Base-by-base conservation (phyloP, 2,113 vertebrate species). In the Phrynosoma blainvillii region DNA sequence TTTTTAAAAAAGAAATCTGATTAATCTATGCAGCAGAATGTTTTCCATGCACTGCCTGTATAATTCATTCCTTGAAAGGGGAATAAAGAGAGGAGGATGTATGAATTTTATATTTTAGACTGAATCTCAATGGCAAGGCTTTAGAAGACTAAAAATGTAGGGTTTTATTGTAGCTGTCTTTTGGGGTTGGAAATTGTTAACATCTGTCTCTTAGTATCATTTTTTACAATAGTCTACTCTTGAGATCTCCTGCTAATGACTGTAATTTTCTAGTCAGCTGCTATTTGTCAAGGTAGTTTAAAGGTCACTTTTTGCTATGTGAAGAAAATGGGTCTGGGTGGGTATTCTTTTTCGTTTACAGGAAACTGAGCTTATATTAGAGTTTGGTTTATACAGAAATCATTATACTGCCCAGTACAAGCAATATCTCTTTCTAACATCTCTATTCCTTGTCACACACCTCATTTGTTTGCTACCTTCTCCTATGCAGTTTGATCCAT, bases 251-350 rank as follows among this genome's bases (percentile, higher is more conserved):
- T 94, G 89, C 88, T 97, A 97, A 97, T 97, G 95, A 97, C 95
- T 96, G 84, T 96, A 97, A 97, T 97, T 97, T 97, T 97, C 95
- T 94, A 96, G 94, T 97, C 96, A 97, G 95, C 93, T 96, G 95
- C 94, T 97, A 96, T 97, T 95, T 97, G 96, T 96, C 96, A 97
- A 96, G 95, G 96, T 97, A 97, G 93, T 96, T 96, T 97, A 96
- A 96, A 97, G 96, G 96, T 97, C 96, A 97, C 85, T 96, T 89
- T 95, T 84, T 95, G 89, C 86, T 91, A 84, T 88, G 82, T 59
- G 82, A 87, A 93, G 88, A 94, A 95, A 94, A 91, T 88, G 88
- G 90, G 93, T 40, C 18, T 59, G 89, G 76, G 56, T 88, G 73
- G 73, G 62, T 83, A 84, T 84, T 84, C 74, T 77, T 84, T 93